phyloP scores from a whole-genome alignment of 2,113 vertebrate genomes.

The Tauraco erythrolophus region DNA sequence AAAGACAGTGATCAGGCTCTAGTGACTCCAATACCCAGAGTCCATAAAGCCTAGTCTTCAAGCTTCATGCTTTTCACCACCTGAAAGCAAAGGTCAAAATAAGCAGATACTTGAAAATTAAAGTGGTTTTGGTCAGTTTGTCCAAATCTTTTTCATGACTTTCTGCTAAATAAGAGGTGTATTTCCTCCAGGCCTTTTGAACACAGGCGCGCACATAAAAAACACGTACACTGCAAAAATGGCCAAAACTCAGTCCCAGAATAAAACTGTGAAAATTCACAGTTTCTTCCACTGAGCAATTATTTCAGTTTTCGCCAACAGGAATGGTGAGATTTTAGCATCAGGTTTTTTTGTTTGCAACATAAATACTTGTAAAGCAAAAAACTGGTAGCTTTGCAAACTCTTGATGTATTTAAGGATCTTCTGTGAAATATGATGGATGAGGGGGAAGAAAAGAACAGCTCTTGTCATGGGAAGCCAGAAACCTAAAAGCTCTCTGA shows the following conservation, averaged over 20 bases:
- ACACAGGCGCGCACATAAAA: not conserved
- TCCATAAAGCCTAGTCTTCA: not conserved
- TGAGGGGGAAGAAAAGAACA: slow-evolving; percentile 64
- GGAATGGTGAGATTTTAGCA: slow-evolving; percentile 70
- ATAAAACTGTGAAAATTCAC: slow-evolving; percentile 73
- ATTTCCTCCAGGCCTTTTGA: slow-evolving; percentile 29
- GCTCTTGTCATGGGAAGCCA: slow-evolving; percentile 29
- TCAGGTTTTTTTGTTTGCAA: slow-evolving; percentile 70
- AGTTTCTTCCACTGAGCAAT: slow-evolving; percentile 69
- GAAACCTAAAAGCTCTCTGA: slow-evolving; percentile 33
- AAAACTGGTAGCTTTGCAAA: slow-evolving; percentile 64
- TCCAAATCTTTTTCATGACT: not conserved
- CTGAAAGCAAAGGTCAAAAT: not conserved
- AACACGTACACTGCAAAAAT: slow-evolving; percentile 56
- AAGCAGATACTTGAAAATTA: not conserved
- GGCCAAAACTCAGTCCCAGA: slow-evolving; percentile 67
- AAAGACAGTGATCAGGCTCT: not conserved
- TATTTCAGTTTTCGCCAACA: slow-evolving; percentile 68
- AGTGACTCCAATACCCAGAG: not conserved
- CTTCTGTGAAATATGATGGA: slow-evolving; percentile 63
- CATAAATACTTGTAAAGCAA: slow-evolving; percentile 56
- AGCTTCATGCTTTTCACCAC: not conserved
- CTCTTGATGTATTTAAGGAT: slow-evolving; percentile 57
- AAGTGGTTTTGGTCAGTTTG: not conserved
- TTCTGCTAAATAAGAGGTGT: slow-evolving; percentile 23